Evolutionary conservation across 1,140 invertebrate genomes (phyloP).

Genomic region (Ceratina japonica): DNA sequence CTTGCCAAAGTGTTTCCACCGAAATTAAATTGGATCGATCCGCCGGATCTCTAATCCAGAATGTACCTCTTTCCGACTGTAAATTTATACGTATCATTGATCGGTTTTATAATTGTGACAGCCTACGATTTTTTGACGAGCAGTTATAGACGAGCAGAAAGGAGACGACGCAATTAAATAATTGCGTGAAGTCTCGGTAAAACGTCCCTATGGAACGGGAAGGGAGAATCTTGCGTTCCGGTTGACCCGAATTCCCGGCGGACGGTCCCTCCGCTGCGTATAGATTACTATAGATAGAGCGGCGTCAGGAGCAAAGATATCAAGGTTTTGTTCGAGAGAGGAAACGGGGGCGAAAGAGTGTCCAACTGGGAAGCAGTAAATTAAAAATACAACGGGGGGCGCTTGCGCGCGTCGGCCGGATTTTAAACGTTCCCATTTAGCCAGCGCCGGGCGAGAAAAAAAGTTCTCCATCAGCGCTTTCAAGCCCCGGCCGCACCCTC

Average conservation of each 20-base stretch:
- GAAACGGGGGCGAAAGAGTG: neutral
- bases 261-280: too few relatives aligned
- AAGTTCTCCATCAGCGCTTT: slow-evolving; percentile 30
- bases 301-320: slow-evolving; percentile 2
- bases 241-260: slow-evolving; percentile 15
- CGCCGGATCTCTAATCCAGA: neutral
- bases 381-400: slow-evolving; percentile 23
- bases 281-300: too few relatives aligned
- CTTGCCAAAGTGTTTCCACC: neutral
- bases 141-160: neutral
- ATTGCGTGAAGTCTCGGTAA: neutral
- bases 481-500: neutral
- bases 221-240: slow-evolving; percentile 13
- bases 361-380: slow-evolving; percentile 12
- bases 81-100: too few relatives aligned
- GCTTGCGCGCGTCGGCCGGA: neutral
- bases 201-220: neutral
- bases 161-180: too few relatives aligned
- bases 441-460: slow-evolving; percentile 3
- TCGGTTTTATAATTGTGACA: neutral
- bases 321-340: slow-evolving; percentile 12
- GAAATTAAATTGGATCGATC: slow-evolving; percentile 11
- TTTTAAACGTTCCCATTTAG: slow-evolving; percentile 17
- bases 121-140: neutral
- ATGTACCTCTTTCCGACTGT: too few relatives aligned